phyloP scores from a whole-genome alignment of 2,113 vertebrate species.

The Silurus glanis region DNA sequence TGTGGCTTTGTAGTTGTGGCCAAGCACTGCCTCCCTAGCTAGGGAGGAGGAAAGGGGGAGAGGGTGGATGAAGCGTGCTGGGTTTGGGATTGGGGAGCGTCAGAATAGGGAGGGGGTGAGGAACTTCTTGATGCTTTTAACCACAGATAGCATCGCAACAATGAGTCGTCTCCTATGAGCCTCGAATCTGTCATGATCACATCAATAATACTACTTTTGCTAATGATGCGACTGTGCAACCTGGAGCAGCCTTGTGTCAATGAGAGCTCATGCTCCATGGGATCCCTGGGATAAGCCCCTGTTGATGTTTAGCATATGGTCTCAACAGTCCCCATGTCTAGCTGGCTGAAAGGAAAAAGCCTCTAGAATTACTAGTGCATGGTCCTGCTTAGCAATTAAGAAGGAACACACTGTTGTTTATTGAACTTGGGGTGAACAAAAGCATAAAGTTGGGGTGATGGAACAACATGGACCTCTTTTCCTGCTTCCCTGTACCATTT shows the following conservation, averaged over 20 bases:
- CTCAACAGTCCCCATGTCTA: slow-evolving; percentile 70
- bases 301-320: slow-evolving; percentile 50
- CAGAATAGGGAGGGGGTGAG: slow-evolving; percentile 48
- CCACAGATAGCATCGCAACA: slow-evolving; percentile 37
- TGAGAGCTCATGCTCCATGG: background rate
- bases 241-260: background rate
- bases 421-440: slow-evolving; percentile 49
- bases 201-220: slow-evolving; percentile 27
- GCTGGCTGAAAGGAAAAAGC: slow-evolving; percentile 65
- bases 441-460: slow-evolving; percentile 36
- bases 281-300: slow-evolving; percentile 15
- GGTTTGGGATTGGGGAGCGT: slow-evolving; percentile 25
- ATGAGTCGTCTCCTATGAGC: slow-evolving; percentile 14
- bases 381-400: slow-evolving; percentile 67
- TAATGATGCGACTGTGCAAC: background rate
- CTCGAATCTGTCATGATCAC: slow-evolving; percentile 5
- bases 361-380: slow-evolving; percentile 70
- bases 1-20: slow-evolving; percentile 76
- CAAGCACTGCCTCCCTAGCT: slow-evolving; percentile 51
- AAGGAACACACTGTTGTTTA: slow-evolving; percentile 67
- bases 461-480: slow-evolving; percentile 15
- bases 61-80: slow-evolving; percentile 56
- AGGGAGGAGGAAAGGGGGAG: slow-evolving; percentile 16
- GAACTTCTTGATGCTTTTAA: slow-evolving; percentile 48
- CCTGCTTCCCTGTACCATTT: background rate